Percentiles rank a stretch among this genome's conserved stretches.
Evolutionary conservation across 2,888 invertebrate genomes (phyloP).

Genomic region (Atethmia centrago): DNA sequence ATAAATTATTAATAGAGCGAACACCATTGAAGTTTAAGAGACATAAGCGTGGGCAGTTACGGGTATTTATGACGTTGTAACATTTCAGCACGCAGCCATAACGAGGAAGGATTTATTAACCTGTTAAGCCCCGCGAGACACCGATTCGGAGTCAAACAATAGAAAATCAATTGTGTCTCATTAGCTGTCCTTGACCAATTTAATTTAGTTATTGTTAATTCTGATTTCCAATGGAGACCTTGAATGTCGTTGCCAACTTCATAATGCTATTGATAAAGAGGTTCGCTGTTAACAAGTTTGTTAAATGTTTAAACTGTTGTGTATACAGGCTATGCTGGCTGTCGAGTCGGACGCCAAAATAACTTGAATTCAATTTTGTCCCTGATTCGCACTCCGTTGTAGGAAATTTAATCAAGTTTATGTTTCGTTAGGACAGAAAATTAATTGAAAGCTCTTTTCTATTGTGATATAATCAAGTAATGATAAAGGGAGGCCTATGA

Average conservation of each 20-base stretch:
- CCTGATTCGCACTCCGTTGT: conserved; percentile 53
- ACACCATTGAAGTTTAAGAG: conserved; percentile 38
- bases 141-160: too few relatives aligned
- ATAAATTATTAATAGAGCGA: conserved; percentile 33
- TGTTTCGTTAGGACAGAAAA: conserved; percentile 44
- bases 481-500: conserved; percentile 39
- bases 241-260: background rate
- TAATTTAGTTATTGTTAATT: conserved; percentile 17
- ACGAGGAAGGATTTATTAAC: conserved; percentile 22
- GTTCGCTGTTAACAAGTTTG: conserved; percentile 30
- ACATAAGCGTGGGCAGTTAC: conserved; percentile 13
- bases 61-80: conserved; percentile 31
- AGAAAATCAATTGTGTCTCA: too few relatives aligned
- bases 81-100: conserved; percentile 11
- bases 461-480: conserved; percentile 58
- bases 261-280: conserved; percentile 10
- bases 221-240: conserved; percentile 5
- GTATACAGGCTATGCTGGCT: conserved; percentile 6
- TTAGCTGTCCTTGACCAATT: too few relatives aligned
- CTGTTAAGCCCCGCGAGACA: too few relatives aligned
- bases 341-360: conserved; percentile 16
- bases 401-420: conserved; percentile 52
- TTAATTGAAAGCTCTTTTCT: conserved; percentile 61
- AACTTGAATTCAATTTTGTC: conserved; percentile 45
- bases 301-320: conserved; percentile 24